phyloP scores from a whole-genome alignment of 23 tunicate species.

The Halocynthia aurantium region DNA sequence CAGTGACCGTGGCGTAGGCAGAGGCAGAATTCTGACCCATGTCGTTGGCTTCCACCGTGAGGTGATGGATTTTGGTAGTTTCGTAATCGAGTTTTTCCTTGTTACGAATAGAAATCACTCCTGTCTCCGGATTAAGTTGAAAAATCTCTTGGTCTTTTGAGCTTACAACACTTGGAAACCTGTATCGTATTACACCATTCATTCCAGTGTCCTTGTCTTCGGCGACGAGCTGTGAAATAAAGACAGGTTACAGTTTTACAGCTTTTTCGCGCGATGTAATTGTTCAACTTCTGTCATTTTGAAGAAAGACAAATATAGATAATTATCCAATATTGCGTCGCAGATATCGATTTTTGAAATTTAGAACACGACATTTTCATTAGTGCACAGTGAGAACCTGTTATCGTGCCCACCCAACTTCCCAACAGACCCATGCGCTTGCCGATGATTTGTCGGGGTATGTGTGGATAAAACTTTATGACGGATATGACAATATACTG shows the following conservation, averaged over 20 bases:
- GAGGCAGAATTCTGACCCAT: constrained; percentile 63
- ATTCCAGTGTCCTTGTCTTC: constrained; percentile 64
- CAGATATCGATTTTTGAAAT: too few relatives aligned
- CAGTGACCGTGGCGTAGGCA: constrained; percentile 73
- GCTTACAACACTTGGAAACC: constrained; percentile 57
- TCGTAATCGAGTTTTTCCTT: constrained; percentile 62
- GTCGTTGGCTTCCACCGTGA: constrained; percentile 78
- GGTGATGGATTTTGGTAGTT: constrained; percentile 67
- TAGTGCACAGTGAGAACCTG: too few relatives aligned
- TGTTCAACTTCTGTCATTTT: too few relatives aligned
- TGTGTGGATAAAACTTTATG: too few relatives aligned
- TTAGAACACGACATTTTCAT: too few relatives aligned
- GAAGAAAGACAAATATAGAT: too few relatives aligned
- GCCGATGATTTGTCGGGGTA: too few relatives aligned
- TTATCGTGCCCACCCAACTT: too few relatives aligned
- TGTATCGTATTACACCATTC: constrained; percentile 59
- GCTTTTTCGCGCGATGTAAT: too few relatives aligned
- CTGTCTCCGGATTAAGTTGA: constrained; percentile 38
- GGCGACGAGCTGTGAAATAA: constrained; percentile 35
- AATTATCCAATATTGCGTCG: too few relatives aligned
- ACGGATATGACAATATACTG: too few relatives aligned
- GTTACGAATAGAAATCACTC: constrained; percentile 42
- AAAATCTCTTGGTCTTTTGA: constrained; percentile 45
- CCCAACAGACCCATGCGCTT: too few relatives aligned
- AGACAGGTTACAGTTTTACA: background rate